Evolutionary conservation across 2,113 vertebrate genomes (phyloP).

Genomic region (Opisthocomus hoazin): DNA sequence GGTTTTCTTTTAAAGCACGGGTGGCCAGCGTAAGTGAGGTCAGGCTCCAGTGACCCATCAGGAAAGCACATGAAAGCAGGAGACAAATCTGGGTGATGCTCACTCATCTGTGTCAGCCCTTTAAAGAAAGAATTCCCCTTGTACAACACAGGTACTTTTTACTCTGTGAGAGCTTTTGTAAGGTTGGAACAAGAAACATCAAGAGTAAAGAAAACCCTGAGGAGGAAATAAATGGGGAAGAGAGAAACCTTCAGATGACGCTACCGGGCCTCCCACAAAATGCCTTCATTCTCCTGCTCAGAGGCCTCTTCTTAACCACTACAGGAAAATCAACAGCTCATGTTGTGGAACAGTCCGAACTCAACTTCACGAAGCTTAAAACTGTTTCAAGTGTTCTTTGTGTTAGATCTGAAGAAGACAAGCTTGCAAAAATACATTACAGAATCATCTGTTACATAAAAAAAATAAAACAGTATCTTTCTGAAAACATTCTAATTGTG

Average conservation of each 20-base stretch:
- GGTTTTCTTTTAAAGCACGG: neutral
- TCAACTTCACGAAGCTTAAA: neutral
- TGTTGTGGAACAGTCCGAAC: neutral
- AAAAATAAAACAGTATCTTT: neutral
- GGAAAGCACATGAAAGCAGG: neutral
- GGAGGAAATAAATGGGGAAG: neutral
- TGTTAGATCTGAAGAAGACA: neutral
- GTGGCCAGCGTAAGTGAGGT: neutral
- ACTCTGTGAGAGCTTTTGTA: neutral
- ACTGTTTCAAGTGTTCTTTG: neutral
- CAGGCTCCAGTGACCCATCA: conserved; percentile 2
- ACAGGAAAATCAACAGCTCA: neutral
- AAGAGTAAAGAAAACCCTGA: neutral
- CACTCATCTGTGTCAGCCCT: neutral
- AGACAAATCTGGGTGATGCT: conserved; percentile 13
- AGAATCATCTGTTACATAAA: neutral
- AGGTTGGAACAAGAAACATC: neutral
- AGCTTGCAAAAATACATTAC: neutral
- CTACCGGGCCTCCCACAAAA: neutral
- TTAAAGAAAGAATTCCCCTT: neutral
- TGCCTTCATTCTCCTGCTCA: neutral
- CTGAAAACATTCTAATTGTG: neutral
- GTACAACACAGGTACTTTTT: neutral
- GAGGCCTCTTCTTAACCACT: neutral
- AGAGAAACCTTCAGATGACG: neutral